Conservation (phyloP, 2,797 vertebrate genomes). For the Sandelia bainsii region DNA sequence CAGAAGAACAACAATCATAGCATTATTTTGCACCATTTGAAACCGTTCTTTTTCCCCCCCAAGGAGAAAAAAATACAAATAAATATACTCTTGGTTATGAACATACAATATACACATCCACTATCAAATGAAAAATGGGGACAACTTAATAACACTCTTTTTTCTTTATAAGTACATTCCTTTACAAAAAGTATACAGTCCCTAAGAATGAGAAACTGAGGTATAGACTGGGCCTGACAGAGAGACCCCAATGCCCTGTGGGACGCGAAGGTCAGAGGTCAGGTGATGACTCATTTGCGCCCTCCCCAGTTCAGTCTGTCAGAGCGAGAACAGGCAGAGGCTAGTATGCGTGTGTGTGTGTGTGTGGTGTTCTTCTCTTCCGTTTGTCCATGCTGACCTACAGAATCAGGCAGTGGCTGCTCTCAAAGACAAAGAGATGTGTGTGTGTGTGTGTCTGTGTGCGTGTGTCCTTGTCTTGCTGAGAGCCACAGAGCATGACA, state of each 20-base stretch:
- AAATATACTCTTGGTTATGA: conserved; percentile 81
- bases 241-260: conserved; percentile 75
- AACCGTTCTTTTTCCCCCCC: conserved; percentile 55
- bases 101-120: conserved; percentile 82
- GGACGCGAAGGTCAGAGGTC: conserved; percentile 76
- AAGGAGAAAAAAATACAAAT: conserved; percentile 74
- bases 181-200: conserved; percentile 87
- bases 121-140: conserved; percentile 75
- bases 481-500: conserved; percentile 68
- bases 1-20: conserved; percentile 77
- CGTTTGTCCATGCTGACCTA: conserved; percentile 52
- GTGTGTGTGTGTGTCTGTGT: conserved; percentile 32
- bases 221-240: conserved; percentile 77
- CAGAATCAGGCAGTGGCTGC: conserved; percentile 65
- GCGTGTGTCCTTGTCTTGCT: conserved; percentile 57
- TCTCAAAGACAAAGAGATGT: conserved; percentile 61
- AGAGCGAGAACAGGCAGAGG: conserved; percentile 68
- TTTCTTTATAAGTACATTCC: conserved; percentile 82
- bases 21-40: conserved; percentile 82
- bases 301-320: conserved; percentile 75
- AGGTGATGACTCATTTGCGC: conserved; percentile 67
- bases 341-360: conserved; percentile 43
- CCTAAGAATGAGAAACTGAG: conserved; percentile 84
- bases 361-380: conserved; percentile 46
- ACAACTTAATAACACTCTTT: conserved; percentile 76